These are phyloP conservation scores for Struthidea cinerea DNA, from an alignment of 2,113 vertebrate genomes.

Conservation along the genomic window DNA sequence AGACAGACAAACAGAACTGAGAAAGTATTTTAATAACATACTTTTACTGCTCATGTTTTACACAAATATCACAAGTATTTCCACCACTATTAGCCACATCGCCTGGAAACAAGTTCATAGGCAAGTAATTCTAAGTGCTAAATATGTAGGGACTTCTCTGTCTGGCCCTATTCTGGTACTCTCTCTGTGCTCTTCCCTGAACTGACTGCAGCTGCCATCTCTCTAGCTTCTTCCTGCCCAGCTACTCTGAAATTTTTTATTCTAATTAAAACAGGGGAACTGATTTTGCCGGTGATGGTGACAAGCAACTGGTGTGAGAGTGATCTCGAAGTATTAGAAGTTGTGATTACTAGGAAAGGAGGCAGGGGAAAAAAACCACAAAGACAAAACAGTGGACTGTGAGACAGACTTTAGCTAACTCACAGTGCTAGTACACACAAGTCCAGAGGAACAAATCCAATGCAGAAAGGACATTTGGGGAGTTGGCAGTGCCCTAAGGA, in stretches of 20 bases:
- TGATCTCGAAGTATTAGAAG: background rate
- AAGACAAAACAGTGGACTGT: background rate
- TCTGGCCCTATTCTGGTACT: background rate
- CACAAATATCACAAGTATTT: background rate
- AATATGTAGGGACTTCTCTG: background rate
- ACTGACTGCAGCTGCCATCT: background rate
- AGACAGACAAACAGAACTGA: background rate
- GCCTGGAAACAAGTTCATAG: constrained; percentile 5
- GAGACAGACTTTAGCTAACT: background rate
- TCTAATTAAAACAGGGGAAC: background rate
- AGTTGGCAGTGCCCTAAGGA: background rate
- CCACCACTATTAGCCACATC: background rate
- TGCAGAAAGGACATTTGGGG: background rate
- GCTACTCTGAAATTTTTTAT: background rate
- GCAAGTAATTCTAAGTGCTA: background rate
- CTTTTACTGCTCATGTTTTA: background rate
- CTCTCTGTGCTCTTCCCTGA: background rate
- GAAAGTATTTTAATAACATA: background rate
- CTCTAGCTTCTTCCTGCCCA: background rate
- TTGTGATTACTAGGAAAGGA: background rate
- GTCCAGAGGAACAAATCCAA: background rate
- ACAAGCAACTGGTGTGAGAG: background rate
- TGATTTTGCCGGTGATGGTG: background rate
- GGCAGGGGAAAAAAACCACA: background rate
- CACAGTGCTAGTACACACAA: background rate